phyloP scores from a whole-genome alignment of 2,888 invertebrate genomes.

The Volucella bombylans region DNA sequence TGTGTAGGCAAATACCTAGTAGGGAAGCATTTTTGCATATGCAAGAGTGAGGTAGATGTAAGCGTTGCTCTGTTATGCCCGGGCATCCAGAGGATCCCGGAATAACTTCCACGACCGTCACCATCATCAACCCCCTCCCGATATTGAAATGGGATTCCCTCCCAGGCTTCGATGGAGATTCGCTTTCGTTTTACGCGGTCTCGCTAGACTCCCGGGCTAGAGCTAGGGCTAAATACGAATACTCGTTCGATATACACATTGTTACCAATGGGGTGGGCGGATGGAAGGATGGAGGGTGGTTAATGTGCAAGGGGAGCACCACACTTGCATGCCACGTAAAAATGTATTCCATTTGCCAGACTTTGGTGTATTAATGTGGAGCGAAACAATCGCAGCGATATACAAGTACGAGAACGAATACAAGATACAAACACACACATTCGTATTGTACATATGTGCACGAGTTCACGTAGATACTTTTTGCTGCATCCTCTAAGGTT shows the following conservation, averaged over 20 bases:
- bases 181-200: slow-evolving; percentile 68
- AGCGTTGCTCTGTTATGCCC: slow-evolving; percentile 20
- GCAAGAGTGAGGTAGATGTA: slow-evolving; percentile 2
- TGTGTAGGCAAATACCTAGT: background rate
- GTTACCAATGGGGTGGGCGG: background rate
- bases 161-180: slow-evolving; percentile 45
- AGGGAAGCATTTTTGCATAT: background rate
- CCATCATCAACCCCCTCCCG: background rate
- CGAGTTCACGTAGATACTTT: slow-evolving; percentile 32
- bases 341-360: slow-evolving; percentile 53
- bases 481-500: background rate
- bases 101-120: slow-evolving; percentile 17
- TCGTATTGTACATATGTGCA: slow-evolving; percentile 52
- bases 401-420: background rate
- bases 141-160: slow-evolving; percentile 5
- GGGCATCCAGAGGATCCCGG: slow-evolving; percentile 45
- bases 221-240: no score
- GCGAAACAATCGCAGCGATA: slow-evolving; percentile 65
- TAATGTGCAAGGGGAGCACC: slow-evolving; percentile 47
- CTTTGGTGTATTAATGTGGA: slow-evolving; percentile 68
- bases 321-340: slow-evolving; percentile 20
- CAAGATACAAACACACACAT: no score
- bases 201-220: slow-evolving; percentile 61
- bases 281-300: slow-evolving; percentile 24
- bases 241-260: slow-evolving; percentile 1